A percentile compares a stretch with the other conserved stretches of the same genome.
These are phyloP conservation scores for Rhagologus leucostigma DNA, from an alignment of 2,113 vertebrate genomes.

Conservation along the genomic window DNA sequence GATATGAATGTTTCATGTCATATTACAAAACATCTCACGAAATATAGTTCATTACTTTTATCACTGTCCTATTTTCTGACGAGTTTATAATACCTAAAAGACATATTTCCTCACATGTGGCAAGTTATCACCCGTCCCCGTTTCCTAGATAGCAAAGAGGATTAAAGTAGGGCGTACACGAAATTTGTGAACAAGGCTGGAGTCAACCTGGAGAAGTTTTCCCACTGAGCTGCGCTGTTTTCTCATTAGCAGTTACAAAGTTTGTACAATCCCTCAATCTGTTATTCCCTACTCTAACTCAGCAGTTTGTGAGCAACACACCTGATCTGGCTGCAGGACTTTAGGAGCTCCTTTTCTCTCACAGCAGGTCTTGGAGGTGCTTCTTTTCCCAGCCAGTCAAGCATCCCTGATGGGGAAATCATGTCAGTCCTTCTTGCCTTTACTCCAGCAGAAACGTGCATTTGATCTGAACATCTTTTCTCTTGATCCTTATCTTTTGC, in stretches of 20 bases:
- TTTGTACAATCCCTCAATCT: neutral
- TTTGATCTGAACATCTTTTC: neutral
- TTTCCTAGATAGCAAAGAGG: neutral
- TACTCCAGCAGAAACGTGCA: neutral
- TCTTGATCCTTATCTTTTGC: neutral
- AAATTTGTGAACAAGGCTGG: neutral
- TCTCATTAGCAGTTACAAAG: neutral
- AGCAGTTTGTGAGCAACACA: neutral
- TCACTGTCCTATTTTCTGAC: neutral
- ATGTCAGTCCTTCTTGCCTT: neutral
- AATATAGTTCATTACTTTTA: neutral
- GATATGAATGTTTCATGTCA: fast-evolving
- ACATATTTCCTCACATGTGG: neutral
- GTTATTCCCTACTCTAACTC: neutral
- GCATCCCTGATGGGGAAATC: neutral
- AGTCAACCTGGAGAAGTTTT: neutral
- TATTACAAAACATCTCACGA: neutral
- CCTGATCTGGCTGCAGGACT: neutral
- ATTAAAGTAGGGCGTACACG: neutral
- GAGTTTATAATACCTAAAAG: neutral
- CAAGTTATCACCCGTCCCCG: neutral
- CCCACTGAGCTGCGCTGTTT: neutral
- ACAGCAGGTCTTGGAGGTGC: neutral
- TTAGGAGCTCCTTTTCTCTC: neutral
- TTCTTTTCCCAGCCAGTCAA: neutral